phyloP scores from a whole-genome alignment of 2,888 invertebrate genomes.

The Callyntrura guangdongensis region DNA sequence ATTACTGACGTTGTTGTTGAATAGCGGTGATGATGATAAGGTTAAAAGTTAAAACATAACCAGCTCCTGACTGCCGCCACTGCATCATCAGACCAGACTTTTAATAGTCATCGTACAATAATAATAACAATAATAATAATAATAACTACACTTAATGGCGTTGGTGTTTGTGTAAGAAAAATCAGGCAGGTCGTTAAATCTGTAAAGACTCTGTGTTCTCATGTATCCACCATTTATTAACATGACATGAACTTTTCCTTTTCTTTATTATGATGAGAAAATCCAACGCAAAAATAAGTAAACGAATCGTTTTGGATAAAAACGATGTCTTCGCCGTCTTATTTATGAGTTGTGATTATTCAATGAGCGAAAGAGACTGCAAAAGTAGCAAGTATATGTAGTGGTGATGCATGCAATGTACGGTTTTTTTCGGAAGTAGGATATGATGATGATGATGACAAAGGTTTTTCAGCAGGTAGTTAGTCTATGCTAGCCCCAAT shows the following conservation, averaged over 20 bases:
- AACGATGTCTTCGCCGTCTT: constrained; percentile 71
- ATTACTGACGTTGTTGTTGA: constrained; percentile 30
- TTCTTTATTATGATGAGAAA: constrained; percentile 42
- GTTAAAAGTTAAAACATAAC: constrained; percentile 24
- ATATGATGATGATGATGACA: constrained; percentile 7
- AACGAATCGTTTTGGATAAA: constrained; percentile 73
- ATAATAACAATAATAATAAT: constrained; percentile 27
- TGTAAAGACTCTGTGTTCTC: neutral
- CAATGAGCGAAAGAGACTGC: neutral
- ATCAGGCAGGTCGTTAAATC: constrained; percentile 50
- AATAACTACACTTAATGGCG: constrained; percentile 22
- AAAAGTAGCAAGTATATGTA: neutral
- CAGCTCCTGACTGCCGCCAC: constrained; percentile 3
- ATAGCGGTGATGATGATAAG: constrained; percentile 42
- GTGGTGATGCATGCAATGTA: neutral
- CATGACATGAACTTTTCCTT: constrained; percentile 26
- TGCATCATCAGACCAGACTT: neutral
- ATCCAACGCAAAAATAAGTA: constrained; percentile 31
- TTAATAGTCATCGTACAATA: neutral
- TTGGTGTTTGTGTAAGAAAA: constrained; percentile 57
- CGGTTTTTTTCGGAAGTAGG: constrained; percentile 41
- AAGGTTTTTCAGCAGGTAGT: neutral
- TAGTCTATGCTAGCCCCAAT: no score
- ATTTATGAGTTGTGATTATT: constrained; percentile 67
- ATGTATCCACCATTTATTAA: constrained; percentile 13